phyloP scores from a whole-genome alignment of 2,888 invertebrate species.

The Mycalesis mineus region DNA sequence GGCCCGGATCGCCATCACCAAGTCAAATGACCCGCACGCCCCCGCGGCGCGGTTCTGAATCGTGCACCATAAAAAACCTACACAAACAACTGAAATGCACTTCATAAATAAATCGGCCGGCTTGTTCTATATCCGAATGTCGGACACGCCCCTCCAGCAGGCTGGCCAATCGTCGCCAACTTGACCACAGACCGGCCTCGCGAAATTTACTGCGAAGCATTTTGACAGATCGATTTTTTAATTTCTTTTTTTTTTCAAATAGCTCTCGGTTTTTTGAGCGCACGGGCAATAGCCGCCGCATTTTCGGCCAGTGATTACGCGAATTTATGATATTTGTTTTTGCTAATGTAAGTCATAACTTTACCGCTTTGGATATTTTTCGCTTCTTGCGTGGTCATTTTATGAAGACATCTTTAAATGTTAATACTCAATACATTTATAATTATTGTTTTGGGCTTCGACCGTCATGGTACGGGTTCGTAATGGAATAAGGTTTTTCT shows the following conservation, averaged over 20 bases:
- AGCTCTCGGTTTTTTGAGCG: conserved; percentile 38
- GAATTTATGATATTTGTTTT: conserved; percentile 67
- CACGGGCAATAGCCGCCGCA: conserved; percentile 51
- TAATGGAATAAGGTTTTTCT: background rate
- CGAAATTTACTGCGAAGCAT: conserved; percentile 71
- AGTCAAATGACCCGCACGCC: conserved; percentile 51
- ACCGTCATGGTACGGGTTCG: conserved; percentile 4
- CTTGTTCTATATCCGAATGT: conserved; percentile 55
- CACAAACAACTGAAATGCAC: conserved; percentile 55
- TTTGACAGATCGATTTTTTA: conserved; percentile 74
- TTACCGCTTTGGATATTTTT: conserved; percentile 16
- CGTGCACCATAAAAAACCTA: conserved; percentile 38
- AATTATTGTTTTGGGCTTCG: conserved; percentile 21
- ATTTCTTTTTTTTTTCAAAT: conserved; percentile 46
- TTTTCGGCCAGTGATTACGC: conserved; percentile 59
- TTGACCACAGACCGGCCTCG: conserved; percentile 47
- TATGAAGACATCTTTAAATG: conserved; percentile 31
- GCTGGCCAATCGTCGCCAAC: conserved; percentile 51
- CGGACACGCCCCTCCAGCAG: conserved; percentile 55
- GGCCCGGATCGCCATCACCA: conserved; percentile 42
- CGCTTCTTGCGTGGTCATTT: conserved; percentile 24
- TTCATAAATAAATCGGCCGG: conserved; percentile 69
- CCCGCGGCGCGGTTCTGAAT: conserved; percentile 44
- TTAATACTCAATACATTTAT: conserved; percentile 18
- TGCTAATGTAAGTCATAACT: conserved; percentile 47